Base-by-base conservation (phyloP, 2,888 invertebrate genomes). In the Iphiclides podalirius region DNA sequence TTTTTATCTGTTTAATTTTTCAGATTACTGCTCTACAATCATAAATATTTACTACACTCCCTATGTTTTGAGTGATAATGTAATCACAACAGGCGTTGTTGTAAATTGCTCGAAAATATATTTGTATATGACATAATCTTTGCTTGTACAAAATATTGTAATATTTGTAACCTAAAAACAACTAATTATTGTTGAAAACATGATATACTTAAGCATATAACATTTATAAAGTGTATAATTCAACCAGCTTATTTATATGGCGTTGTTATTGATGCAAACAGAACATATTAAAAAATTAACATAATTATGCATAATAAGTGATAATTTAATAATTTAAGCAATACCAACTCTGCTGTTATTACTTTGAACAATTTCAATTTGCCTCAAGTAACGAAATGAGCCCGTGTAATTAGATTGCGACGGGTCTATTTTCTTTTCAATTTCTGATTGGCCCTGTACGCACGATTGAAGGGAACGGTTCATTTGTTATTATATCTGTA, bases 401-500 rank as follows among this genome's bases (percentile, higher is more conserved):
- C n/a, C 17, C n/a, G 20, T 35, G 11, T 47, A 47, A 37, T 42
- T 42, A 42, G 17, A 47, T 42, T 47, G 11, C 11, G 20, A 36
- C 13, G 20, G 40, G 14, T 37, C 33, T 43, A 26, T 39, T 49
- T 44, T 50, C 35, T 35, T 50, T 50, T 35, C 14, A 42, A 34
- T 33, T 23, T 39, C 28, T 44, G 44, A 44, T 50, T 45, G 44
- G 17, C 39, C 28, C 28, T 17, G 31, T 23, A 35, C 28, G 23
- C 48, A 26, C 42, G 16, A 44, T 49, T 7, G 31, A 39, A 15
- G n/a, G 1, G 20, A 39, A 17, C 20, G 44, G 16, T 50, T 39
- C 43, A 43, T 49, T 49, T 49, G 38, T 34, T 49, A 42, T 42
- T 31, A 40, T 38, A 38, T 38, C 38, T 38, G 14, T 38, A 45